Evolutionary conservation across 2,797 vertebrate species (phyloP), one percentile per base, ranked within the genome.

Genomic region (Limosa lapponica): DNA sequence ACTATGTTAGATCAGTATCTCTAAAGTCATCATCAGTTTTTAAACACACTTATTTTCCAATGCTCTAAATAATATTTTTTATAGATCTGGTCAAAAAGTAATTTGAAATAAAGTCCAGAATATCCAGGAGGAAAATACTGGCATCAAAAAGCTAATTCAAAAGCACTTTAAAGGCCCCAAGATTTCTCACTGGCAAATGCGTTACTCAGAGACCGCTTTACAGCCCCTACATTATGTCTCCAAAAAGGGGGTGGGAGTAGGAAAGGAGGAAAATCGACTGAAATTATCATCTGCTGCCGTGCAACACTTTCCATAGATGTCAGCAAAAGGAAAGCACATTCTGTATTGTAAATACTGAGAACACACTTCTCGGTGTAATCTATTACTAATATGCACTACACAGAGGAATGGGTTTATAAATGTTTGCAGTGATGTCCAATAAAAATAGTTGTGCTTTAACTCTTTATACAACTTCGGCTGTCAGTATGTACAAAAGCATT

Each of bases 281-380:
- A 37, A 93, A 95, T 77, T 6, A 65, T 91, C 30, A 39, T 78
- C 54, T 89, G 87, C 91, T 95, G 93, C 84, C 64, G 43, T 70
- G 71, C 25, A 77, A 25, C 49, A 81, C 24, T 37, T 65, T 46
- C 57, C 88, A 67, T 8, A 43, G 87, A 67, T 89, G 91, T 77
- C 94, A 95, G 89, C 67, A 93, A 70, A 74, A 80, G 75, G 55
- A 85, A 84, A 93, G 91, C 65, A 77, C 52, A 22, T 30, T 71
- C 52, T 61, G 83, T 34, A 57, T 23, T 59, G 41, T 23, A 59
- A 86, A 32, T 58, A 37, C 67, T 2, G 7, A 82, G 77, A 48
- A 70, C 64, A 34, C 71, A 32, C 39, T 82, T 82, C 82, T 34
- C 44, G 15, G 37, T 9, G 27, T 81, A 52, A 87, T 71, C 84